Evolutionary conservation across 2,113 vertebrate species (phyloP).

Genomic region (Lucifuga dentata): DNA sequence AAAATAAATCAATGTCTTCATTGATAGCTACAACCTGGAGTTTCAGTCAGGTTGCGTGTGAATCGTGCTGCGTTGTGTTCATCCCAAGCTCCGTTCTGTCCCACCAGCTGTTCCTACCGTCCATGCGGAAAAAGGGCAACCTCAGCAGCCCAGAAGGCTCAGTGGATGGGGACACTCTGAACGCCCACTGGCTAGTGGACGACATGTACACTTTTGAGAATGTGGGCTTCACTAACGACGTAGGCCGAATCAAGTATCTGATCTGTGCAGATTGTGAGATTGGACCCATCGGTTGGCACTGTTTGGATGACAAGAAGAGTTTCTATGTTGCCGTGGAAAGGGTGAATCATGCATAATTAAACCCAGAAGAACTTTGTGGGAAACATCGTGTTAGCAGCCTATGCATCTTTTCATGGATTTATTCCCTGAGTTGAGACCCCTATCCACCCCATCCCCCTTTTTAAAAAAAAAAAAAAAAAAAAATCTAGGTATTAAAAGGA

Average conservation of each 20-base stretch:
- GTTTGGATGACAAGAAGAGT: constrained; percentile 93
- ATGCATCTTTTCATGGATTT: constrained; percentile 50
- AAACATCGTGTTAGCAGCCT: constrained; percentile 28
- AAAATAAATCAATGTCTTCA: no score
- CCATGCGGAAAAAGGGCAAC: constrained; percentile 90
- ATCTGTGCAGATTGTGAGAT: constrained; percentile 98
- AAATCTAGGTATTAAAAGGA: background rate
- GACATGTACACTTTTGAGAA: constrained; percentile 98
- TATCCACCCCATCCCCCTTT: constrained; percentile 5
- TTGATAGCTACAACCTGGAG: no score
- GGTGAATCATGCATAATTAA: constrained; percentile 87
- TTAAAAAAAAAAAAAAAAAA: background rate
- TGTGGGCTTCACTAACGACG: constrained; percentile 96
- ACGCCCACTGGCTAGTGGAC: constrained; percentile 92
- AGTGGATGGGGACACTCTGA: constrained; percentile 87
- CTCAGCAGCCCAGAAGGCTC: constrained; percentile 73
- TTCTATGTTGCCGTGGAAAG: constrained; percentile 94
- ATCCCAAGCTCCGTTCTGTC: no score
- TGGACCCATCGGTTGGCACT: constrained; percentile 97
- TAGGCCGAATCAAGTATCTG: constrained; percentile 94
- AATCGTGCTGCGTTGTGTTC: no score
- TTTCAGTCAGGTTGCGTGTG: no score
- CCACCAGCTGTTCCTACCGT: constrained; percentile 89
- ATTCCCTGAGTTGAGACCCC: constrained; percentile 6
- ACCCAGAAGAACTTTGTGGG: constrained; percentile 36